A percentile compares a stretch with the other conserved stretches of the same genome.
These are phyloP conservation scores for Odontothrips loti DNA, from an alignment of 2,888 invertebrate genomes.

Conservation along the genomic window DNA sequence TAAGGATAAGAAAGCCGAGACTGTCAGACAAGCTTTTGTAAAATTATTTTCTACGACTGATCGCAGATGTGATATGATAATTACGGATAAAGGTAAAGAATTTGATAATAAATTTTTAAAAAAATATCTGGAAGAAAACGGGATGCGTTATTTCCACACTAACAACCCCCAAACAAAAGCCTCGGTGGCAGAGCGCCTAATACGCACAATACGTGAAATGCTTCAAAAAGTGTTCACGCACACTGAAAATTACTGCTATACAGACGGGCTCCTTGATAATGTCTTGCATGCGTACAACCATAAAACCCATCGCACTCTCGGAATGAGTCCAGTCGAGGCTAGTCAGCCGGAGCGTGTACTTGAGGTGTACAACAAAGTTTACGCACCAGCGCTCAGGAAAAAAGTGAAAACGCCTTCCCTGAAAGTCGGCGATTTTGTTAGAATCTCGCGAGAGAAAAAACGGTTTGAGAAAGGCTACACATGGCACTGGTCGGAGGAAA, in stretches of 20 bases:
- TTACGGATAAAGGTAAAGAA: neutral
- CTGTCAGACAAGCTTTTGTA: slow-evolving; percentile 29
- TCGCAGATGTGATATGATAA: neutral
- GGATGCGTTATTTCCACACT: slow-evolving; percentile 38
- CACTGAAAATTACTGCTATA: slow-evolving; percentile 39
- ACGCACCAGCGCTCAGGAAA: too few species aligned
- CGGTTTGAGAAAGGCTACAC: too few species aligned
- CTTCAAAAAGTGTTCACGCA: too few species aligned
- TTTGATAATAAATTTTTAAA: neutral
- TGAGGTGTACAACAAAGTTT: slow-evolving; percentile 32
- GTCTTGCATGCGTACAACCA: slow-evolving; percentile 40
- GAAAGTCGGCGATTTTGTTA: slow-evolving; percentile 29
- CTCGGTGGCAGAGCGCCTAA: slow-evolving; percentile 41
- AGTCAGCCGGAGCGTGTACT: slow-evolving; percentile 31
- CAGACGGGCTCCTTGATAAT: slow-evolving; percentile 38
- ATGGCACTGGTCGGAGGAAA: slow-evolving; percentile 40
- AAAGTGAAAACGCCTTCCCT: neutral
- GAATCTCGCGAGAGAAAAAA: slow-evolving; percentile 37
- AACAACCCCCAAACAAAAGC: slow-evolving; percentile 41
- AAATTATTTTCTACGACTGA: neutral
- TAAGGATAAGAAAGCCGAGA: neutral
- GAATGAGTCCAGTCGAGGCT: slow-evolving; percentile 37
- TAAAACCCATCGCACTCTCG: slow-evolving; percentile 36
- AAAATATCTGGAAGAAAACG: slow-evolving; percentile 34
- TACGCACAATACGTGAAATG: slow-evolving; percentile 41